Conservation (phyloP, 2,113 vertebrate genomes). For the Thalassoma bifasciatum region DNA sequence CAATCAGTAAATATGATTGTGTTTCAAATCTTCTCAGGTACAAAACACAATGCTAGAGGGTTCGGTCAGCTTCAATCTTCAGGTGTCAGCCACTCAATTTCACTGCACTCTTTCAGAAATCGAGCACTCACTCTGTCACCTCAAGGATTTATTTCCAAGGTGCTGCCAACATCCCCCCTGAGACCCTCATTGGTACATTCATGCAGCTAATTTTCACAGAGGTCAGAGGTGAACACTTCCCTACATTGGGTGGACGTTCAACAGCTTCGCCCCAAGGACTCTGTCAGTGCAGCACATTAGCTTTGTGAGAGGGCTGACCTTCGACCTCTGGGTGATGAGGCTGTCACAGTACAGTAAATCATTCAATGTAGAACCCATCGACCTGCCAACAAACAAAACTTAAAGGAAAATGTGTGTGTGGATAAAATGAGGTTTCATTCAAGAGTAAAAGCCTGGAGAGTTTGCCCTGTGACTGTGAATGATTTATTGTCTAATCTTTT, state of each 20-base stretch:
- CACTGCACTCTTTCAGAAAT: background rate
- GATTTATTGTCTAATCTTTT: background rate
- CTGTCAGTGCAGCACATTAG: background rate
- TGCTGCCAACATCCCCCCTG: background rate
- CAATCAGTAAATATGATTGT: too few relatives aligned
- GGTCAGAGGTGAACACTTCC: slow-evolving; percentile 35
- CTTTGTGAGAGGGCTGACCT: background rate
- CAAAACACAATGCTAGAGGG: too few relatives aligned
- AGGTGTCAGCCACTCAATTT: background rate
- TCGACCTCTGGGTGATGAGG: slow-evolving; percentile 25
- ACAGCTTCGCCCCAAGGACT: slow-evolving; percentile 24
- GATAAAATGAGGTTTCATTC: background rate
- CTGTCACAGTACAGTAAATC: slow-evolving; percentile 10
- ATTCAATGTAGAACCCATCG: background rate
- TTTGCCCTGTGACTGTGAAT: background rate
- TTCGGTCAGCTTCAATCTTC: background rate
- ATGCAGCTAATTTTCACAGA: slow-evolving; percentile 31
- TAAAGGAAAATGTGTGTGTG: background rate
- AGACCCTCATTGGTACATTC: background rate
- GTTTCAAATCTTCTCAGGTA: too few relatives aligned
- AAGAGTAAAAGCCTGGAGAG: slow-evolving; percentile 8
- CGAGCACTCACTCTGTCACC: background rate
- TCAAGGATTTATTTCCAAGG: slow-evolving; percentile 3
- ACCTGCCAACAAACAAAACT: background rate
- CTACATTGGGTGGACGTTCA: slow-evolving; percentile 12